Conservation (phyloP, 2,888 invertebrate species). For the Synanthedon formicaeformis region DNA sequence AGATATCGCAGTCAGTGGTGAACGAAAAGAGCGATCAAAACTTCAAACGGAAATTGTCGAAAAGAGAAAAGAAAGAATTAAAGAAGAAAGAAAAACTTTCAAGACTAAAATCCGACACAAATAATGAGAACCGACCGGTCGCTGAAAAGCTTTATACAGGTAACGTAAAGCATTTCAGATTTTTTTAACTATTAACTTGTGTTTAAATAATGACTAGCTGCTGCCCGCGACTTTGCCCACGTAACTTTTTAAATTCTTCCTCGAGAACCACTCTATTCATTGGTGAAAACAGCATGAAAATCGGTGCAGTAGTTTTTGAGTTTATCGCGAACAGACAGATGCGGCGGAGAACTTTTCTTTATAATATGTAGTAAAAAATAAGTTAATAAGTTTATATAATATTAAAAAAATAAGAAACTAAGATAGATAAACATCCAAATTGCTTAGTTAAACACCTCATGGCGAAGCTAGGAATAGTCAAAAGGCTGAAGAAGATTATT, state of each 20-base stretch:
- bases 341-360: too few relatives aligned
- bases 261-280: too few relatives aligned
- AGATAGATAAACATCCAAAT: too few relatives aligned
- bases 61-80: slow-evolving; percentile 96
- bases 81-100: slow-evolving; percentile 94
- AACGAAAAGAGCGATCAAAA: slow-evolving; percentile 83
- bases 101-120: slow-evolving; percentile 78
- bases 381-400: too few relatives aligned
- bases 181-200: slow-evolving; percentile 4
- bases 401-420: not conserved
- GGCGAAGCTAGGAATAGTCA: too few relatives aligned
- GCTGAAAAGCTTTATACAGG: slow-evolving; percentile 94
- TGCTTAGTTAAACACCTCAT: too few relatives aligned
- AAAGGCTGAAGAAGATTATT: too few relatives aligned
- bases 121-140: slow-evolving; percentile 80
- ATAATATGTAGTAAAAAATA: not conserved
- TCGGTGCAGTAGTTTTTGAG: too few relatives aligned
- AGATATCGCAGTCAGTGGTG: slow-evolving; percentile 52
- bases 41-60: slow-evolving; percentile 94
- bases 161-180: slow-evolving; percentile 25
- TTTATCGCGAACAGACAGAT: too few relatives aligned
- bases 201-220: not conserved
- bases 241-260: too few relatives aligned
- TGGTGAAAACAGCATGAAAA: too few relatives aligned
- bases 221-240: too few relatives aligned